Evolutionary conservation across 2,888 invertebrate genomes (phyloP), one percentile per base, ranked within the genome.

Genomic region (Thereva unica): DNA sequence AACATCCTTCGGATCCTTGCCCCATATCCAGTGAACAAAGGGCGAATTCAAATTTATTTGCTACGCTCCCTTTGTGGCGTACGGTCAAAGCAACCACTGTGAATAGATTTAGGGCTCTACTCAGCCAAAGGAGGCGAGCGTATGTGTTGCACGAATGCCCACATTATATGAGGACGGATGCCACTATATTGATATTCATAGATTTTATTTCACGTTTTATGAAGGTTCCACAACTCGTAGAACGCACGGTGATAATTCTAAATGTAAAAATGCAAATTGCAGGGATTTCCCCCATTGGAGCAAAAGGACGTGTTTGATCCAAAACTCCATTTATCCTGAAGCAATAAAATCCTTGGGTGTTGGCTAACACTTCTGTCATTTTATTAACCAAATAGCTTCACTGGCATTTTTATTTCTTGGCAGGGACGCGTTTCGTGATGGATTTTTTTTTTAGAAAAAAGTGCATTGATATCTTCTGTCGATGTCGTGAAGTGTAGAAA

Each of bases 141-240:
- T 41, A 41, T 40, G 40, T 40, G 50, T 61, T 41, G 50, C 38
- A 34, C 40, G 35, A 50, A 50, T 12, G 61, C 41, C 61, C 23
- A 23, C 23, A 23, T 23, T 23, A 61, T 50, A 41, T 61, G 40
- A 37, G 50, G 50, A 38, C 49, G 49, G 38, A 10, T 61, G 23
- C 41, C 61, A 42, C 50, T 10, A 50, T 41, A 61, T 49, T 61
- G 61, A 49, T 49, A 61, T 61, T 61, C 50, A 61, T 40, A 50
- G 50, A 50, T 61, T 50, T 50, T 50, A 50, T 61, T 61, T 50
- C 50, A 50, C 61, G 1, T 61, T 61, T 61, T 61, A 61, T 61
- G 12, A 50, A 61, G 40, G 50, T 61, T 40, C 41, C 50, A 61
- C 61, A 61, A 23, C 50, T 49, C 41, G 34, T 49, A 41, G 40